phyloP scores from a whole-genome alignment of 2,113 vertebrate species.

The Bos javanicus region DNA sequence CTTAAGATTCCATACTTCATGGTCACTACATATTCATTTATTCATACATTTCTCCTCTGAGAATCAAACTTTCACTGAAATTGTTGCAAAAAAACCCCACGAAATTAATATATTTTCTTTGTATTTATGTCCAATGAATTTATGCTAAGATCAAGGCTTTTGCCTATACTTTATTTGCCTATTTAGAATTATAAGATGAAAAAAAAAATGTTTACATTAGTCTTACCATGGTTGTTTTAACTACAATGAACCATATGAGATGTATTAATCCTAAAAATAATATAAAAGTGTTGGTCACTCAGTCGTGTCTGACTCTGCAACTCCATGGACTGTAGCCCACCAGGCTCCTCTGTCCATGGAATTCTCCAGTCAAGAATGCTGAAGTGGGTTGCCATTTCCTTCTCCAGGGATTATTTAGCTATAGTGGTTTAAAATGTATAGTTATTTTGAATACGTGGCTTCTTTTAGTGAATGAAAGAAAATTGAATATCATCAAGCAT shows the following conservation, averaged over 20 bases:
- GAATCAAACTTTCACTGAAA: background rate
- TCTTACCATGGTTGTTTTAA: background rate
- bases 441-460: background rate
- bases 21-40: background rate
- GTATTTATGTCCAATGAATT: background rate
- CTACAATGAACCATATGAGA: background rate
- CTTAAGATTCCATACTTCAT: background rate
- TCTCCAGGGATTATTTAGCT: background rate
- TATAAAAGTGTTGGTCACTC: background rate
- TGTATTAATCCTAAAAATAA: background rate
- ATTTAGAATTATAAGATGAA: background rate
- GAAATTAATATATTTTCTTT: background rate
- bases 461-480: background rate
- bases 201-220: background rate
- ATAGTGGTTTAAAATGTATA: background rate
- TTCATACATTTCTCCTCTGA: background rate
- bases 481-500: background rate
- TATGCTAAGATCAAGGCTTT: background rate
- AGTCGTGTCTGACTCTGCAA: background rate
- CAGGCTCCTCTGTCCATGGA: background rate
- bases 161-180: background rate
- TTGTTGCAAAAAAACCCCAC: rapidly evolving
- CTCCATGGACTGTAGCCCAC: background rate
- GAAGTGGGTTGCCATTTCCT: background rate
- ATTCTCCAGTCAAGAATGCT: background rate